A percentile compares a stretch with the other conserved stretches of the same genome.
These are phyloP conservation scores for Cyprinodon variegatus DNA, from an alignment of 2,113 vertebrate species.

Conservation along the genomic window DNA sequence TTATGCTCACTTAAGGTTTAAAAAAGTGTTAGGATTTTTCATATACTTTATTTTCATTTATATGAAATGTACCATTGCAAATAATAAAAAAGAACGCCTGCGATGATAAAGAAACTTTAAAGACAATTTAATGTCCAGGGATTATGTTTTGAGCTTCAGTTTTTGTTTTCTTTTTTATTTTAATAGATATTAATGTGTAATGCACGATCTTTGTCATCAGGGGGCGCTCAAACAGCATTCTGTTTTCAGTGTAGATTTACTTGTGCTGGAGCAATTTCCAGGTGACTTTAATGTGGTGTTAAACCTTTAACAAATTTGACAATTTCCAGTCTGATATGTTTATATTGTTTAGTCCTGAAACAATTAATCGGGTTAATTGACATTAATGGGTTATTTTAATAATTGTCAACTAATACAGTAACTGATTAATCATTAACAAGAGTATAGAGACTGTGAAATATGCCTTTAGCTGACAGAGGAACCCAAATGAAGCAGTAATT, in stretches of 20 bases:
- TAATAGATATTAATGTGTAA: background rate
- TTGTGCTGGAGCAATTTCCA: background rate
- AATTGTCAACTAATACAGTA: too few species aligned
- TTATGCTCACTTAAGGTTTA: background rate
- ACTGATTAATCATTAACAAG: too few species aligned
- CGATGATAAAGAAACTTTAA: background rate
- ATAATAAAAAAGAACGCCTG: background rate
- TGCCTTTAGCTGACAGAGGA: too few species aligned
- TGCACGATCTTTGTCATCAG: constrained; percentile 31
- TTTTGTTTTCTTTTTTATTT: constrained; percentile 20
- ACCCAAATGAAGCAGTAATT: too few species aligned
- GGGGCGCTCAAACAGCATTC: constrained; percentile 48
- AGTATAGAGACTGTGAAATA: too few species aligned
- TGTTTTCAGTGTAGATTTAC: background rate
- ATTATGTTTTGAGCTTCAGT: constrained; percentile 5
- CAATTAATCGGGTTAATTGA: too few species aligned
- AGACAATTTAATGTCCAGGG: background rate
- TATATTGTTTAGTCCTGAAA: too few species aligned
- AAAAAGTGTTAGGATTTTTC: background rate
- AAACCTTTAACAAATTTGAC: too few species aligned
- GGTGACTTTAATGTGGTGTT: background rate
- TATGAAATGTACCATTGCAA: background rate
- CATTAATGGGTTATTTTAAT: too few species aligned
- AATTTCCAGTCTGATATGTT: too few species aligned
- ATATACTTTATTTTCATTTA: background rate